Base-by-base conservation (phyloP, 1,140 invertebrate species). In the Euschistus heros region DNA sequence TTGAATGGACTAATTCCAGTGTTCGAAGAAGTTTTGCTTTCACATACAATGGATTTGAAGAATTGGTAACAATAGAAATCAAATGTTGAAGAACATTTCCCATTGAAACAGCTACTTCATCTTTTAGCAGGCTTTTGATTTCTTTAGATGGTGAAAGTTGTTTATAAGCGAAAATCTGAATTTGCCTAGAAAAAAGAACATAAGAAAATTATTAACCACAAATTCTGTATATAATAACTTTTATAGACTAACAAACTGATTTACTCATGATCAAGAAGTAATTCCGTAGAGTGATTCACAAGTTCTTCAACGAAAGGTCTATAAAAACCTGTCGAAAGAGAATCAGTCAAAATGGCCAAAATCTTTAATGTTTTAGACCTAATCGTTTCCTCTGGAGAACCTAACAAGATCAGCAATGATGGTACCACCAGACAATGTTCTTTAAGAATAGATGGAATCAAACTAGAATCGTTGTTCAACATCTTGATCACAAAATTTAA, bases 221-320 rank as follows among this genome's bases (percentile, higher is more conserved):
- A 1, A 50, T 50, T 13, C 5, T 20, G 42, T 20, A 50, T 10
- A 37, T 10, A 13, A 37, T 37, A 10, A 10, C 13, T 37, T 37
- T 10, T 37, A 6, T 10, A 37, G 5, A 37, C 3, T 37, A 0
- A 50, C 2, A 50, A 50, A 50, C 10, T 37, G 17, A 70, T 67
- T 69, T 84, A 85, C 62, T 87, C 80, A 65, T 77, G 72, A 69
- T 88, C 86, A 52, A 86, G 70, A 33, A 76, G 59, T 47, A 88
- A 75, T 71, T 88, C 86, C 20, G 78, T 72, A 30, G 68, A 26
- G 33, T 57, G 37, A 13, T 42, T 27, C 17, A 65, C 18, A 10
- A 68, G 10, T n/a, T 63, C 17, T 54, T 67, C 62, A 67, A 68
- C 46, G 50, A 60, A 55, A 50, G 64, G 17, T 63, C 67, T 55